Evolutionary conservation across 2,113 vertebrate species (phyloP), one percentile per base, ranked within the genome.

Genomic region (Coptodon bakossiorum): DNA sequence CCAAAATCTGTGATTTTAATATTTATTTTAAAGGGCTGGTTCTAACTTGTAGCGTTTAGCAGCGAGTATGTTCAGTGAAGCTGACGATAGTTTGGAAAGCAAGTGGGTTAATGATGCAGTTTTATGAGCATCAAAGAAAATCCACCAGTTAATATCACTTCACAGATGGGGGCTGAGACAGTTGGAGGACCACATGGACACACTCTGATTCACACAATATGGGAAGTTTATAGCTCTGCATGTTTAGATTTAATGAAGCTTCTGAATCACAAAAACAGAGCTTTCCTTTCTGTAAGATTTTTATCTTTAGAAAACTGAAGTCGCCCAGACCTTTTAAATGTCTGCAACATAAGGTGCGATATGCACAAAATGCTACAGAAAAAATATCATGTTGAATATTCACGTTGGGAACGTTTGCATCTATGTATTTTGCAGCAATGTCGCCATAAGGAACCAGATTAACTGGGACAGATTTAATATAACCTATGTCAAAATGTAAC

Each of bases 61-160:
- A 43, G 56, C 19, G 3, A 40, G 5, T 43, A 9, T 45, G 80
- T 57, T 56, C 86, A 79, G 78, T 63, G 86, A 61, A 57, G 82
- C 82, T 48, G 82, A 38, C 5, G 54, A 82, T 38, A 43, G 16
- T 82, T 73, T 31, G 61, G 57, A 48, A 66, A 76, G 88, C 79
- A 40, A 11, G 43, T 6, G n/a, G 80, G 82, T 71, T 89, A 93
- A 90, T 90, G 88, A 89, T 80, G 79, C 76, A 3, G 85, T 83
- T 89, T 90, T 89, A 90, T 13, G 40, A 80, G 80, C 80, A 88
- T 90, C 79, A 86, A 83, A 92, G 68, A 87, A 92, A 92, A 93
- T 88, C 80, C 61, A 87, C 45, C 73, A 31, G 73, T 52, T 34
- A 78, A 78, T 86, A 82, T 86, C 83, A 85, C 81, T 86, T 73